A percentile compares a stretch with the other conserved stretches of the same genome.
These are phyloP conservation scores for Bergia puertoricense DNA, from an alignment of 92 coral and sea anemone species.

Conservation along the genomic window DNA sequence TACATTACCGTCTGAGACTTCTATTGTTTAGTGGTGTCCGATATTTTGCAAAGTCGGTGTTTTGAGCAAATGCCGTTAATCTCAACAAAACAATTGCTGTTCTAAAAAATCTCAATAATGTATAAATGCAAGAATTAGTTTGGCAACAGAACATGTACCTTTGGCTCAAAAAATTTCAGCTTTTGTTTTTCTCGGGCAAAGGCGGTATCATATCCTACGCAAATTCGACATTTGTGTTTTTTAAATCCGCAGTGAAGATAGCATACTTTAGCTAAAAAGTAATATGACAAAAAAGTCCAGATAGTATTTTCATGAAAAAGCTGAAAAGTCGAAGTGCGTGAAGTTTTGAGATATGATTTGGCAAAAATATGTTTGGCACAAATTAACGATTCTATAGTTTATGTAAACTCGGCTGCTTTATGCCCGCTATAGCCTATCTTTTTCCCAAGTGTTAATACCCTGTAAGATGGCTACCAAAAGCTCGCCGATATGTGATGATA, in stretches of 20 bases:
- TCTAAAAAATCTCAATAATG: neutral
- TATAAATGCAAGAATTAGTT: neutral
- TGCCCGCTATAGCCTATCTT: neutral
- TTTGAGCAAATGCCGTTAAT: slow-evolving; percentile 9
- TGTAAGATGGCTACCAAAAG: slow-evolving; percentile 18
- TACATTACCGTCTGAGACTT: neutral
- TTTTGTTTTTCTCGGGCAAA: neutral
- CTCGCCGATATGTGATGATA: slow-evolving; percentile 5
- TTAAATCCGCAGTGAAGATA: neutral
- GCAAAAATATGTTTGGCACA: slow-evolving; percentile 4
- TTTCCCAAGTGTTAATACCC: neutral
- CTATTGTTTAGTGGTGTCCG: neutral
- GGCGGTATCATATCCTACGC: no score
- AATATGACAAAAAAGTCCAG: neutral
- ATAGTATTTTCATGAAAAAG: neutral
- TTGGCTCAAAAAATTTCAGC: neutral
- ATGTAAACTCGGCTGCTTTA: neutral
- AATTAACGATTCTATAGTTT: neutral
- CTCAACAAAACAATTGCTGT: slow-evolving; percentile 4
- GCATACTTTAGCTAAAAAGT: neutral
- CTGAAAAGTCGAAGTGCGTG: neutral
- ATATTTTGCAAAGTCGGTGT: neutral
- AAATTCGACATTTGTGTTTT: neutral
- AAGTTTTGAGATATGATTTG: neutral
- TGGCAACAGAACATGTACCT: neutral